Evolutionary conservation across 1,140 invertebrate genomes (phyloP).

Genomic region (Trachymyrmex cornetzi): DNA sequence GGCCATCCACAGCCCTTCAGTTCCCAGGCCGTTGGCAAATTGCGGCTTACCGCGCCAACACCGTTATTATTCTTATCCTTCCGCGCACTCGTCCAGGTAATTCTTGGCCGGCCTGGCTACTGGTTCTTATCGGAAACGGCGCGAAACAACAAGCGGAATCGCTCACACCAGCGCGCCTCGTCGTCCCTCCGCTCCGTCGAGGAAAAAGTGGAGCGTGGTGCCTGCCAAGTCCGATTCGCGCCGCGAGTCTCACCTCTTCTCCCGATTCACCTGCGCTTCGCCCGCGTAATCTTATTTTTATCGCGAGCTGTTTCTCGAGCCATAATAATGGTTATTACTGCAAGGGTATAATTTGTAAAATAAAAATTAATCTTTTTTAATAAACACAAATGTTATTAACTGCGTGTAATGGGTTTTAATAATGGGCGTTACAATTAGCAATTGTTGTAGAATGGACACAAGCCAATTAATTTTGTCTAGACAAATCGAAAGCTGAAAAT

Average conservation of each 20-base stretch:
- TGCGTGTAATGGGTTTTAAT: neutral
- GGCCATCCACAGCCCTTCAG: slow-evolving; percentile 49
- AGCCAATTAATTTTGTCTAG: neutral
- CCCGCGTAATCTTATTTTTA: slow-evolving; percentile 41
- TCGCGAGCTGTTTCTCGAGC: slow-evolving; percentile 2
- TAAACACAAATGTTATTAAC: neutral
- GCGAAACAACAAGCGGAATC: slow-evolving; percentile 59
- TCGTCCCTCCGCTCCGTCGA: neutral
- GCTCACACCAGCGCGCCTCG: neutral
- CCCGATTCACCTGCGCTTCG: neutral
- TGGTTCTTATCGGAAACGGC: slow-evolving; percentile 66
- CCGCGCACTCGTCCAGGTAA: slow-evolving; percentile 66
- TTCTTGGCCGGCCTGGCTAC: slow-evolving; percentile 60
- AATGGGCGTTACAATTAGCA: neutral
- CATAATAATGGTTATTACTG: neutral
- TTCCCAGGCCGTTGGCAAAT: slow-evolving; percentile 72
- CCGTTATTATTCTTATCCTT: slow-evolving; percentile 71
- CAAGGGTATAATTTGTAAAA: neutral
- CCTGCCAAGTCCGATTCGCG: neutral
- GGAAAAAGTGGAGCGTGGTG: slow-evolving; percentile 45
- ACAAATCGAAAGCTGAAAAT: neutral
- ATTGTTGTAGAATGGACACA: neutral
- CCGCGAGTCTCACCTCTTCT: slow-evolving; percentile 3
- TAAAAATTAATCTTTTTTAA: too few species aligned
- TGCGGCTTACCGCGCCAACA: slow-evolving; percentile 73